Evolutionary conservation across 2,888 invertebrate species (phyloP), one percentile per base, ranked within the genome.

Genomic region (Stenoptilia bipunctidactyla): DNA sequence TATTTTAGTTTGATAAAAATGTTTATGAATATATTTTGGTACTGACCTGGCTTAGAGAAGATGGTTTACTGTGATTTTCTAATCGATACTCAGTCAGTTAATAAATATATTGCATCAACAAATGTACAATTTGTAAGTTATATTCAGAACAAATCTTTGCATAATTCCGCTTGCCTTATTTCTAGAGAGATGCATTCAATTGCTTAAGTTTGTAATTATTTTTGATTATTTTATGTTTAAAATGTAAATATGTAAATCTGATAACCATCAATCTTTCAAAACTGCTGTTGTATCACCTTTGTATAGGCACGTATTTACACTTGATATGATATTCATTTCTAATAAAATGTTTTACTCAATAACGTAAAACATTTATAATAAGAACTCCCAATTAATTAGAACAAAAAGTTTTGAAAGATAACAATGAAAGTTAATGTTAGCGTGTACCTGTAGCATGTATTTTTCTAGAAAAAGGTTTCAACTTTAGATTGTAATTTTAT

Each of bases 391-490:
- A 20, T 20, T 20, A 20, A 5, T 20, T 20, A 20, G 20, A 20
- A 5, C 20, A 20, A 20, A 20, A 8, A 20, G 30, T 30, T 30
- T 30, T 30, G 30, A 30, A 30, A 30, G 12, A 30, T n/a, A 45
- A 49, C 56, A 52, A 59, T 50, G 50, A 51, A n/a, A 53, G 46
- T 54, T 55, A 52, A 50, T 49, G 53, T 52, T 51, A 55, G 45
- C 42, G 43, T 43, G 46, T 43, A 45, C 38, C 45, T 41, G 48
- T 53, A 58, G 51, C 46, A 51, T 52, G 45, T 58, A 49, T 49
- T 49, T 50, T 50, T 56, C 48, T 52, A 30, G 30, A 30, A n/a
- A 12, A n/a, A 30, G 12, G 9, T 8, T 30, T n/a, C 9, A 30
- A 30, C 12, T 30, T 30, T 30, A 30, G 30, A 30, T 30, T 30